Percentiles rank a stretch among this genome's conserved stretches.
Evolutionary conservation across 2,797 vertebrate species (phyloP).

Genomic region (Amazona ochrocephala): DNA sequence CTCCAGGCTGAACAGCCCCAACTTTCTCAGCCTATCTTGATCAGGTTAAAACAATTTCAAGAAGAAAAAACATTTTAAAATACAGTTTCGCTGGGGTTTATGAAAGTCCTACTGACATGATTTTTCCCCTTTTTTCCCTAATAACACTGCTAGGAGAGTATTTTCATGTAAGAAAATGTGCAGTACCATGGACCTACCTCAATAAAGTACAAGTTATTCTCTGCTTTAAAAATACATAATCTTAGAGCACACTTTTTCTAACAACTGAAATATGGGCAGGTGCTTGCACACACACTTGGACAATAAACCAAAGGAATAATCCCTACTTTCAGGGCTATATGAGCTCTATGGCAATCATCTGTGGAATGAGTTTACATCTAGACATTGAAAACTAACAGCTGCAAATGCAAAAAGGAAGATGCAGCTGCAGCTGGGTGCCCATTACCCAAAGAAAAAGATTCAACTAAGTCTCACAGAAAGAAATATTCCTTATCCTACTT

Average conservation of each 20-base stretch:
- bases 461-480: not conserved
- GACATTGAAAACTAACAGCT: not conserved
- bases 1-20: too few species aligned
- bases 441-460: not conserved
- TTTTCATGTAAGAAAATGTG: not conserved
- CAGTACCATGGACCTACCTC: not conserved
- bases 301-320: not conserved
- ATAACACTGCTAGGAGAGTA: not conserved
- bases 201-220: not conserved
- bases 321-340: not conserved
- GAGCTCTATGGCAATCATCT: not conserved
- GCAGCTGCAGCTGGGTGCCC: not conserved
- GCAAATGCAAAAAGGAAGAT: not conserved
- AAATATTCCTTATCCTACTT: not conserved
- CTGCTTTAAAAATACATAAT: not conserved
- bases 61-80: not conserved
- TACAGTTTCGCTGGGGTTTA: not conserved
- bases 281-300: not conserved
- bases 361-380: not conserved
- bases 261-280: not conserved
- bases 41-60: not conserved
- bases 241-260: not conserved
- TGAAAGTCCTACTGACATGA: not conserved
- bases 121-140: not conserved
- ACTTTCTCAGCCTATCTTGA: too few species aligned